A percentile compares a stretch with the other conserved stretches of the same genome.
These are phyloP conservation scores for Heliothis virescens DNA, from an alignment of 1,140 invertebrate genomes.

Conservation along the genomic window DNA sequence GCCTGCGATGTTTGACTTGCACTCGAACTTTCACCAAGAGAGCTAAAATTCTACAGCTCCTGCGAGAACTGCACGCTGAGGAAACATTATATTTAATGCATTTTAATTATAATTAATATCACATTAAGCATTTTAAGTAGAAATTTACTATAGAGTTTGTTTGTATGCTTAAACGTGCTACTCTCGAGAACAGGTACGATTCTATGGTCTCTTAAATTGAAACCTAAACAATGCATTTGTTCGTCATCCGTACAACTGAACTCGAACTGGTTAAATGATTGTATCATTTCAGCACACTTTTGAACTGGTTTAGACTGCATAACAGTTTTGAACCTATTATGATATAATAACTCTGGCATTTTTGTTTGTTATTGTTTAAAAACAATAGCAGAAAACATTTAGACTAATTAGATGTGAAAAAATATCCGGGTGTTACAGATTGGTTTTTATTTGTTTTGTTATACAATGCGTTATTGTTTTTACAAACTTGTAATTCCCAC, in stretches of 20 bases:
- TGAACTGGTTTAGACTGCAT: conserved; percentile 7
- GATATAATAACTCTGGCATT: conserved; percentile 1
- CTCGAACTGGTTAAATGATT: neutral
- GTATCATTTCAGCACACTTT: neutral
- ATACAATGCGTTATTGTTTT: too few relatives aligned
- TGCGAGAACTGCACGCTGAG: neutral
- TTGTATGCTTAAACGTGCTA: too few relatives aligned
- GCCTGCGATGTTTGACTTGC: conserved; percentile 11
- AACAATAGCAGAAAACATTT: neutral
- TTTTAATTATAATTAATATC: neutral
- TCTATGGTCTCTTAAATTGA: too few relatives aligned
- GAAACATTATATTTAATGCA: neutral
- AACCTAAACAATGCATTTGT: neutral
- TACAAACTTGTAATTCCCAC: too few relatives aligned
- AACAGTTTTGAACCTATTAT: neutral
- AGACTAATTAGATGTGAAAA: too few relatives aligned
- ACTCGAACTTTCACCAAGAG: conserved; percentile 28
- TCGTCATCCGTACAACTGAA: neutral
- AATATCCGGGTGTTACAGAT: too few relatives aligned
- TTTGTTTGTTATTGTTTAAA: neutral
- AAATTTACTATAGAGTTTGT: too few relatives aligned
- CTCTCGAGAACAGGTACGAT: too few relatives aligned
- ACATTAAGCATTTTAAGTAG: too few relatives aligned
- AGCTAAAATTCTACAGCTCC: conserved; percentile 20
- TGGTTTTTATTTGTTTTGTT: too few relatives aligned